Evolutionary conservation across 2,113 vertebrate species (phyloP), one percentile per base, ranked within the genome.

Genomic region (Silurus meridionalis): DNA sequence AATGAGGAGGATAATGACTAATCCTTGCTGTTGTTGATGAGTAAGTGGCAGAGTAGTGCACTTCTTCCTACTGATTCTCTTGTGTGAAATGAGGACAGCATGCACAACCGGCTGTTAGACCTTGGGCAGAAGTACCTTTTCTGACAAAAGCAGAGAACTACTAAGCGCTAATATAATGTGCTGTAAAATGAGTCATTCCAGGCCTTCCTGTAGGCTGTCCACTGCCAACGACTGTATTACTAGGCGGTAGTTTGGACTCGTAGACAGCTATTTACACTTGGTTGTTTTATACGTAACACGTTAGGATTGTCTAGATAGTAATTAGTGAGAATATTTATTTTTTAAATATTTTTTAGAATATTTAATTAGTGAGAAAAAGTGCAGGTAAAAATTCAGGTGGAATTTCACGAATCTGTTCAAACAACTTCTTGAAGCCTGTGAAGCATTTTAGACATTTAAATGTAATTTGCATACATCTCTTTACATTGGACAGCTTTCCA

Each of bases 21-120:
- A 74, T 71, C 63, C 58, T 74, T 63, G 79, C 66, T 82, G 85
- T 72, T 86, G 85, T 69, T 86, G 79, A 86, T 86, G 80, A 86
- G 66, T 86, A 86, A 86, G 85, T 82, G 79, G 67, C 64, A 53
- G 79, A 72, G 69, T 61, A 81, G 64, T 86, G 57, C 46, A 74
- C 79, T 72, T 86, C 57, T 86, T 81, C 85, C 55, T 74, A 81
- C 79, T 86, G 79, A 80, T 72, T 17, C 66, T 25, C 25, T 64
- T n/a, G 37, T 83, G 74, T 83, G 50, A 80, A 84, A 67, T 60
- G 67, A 48, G 82, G 67, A 87, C 77, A 89, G 46, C 67, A 52
- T 57, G 46, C 46, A 66, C 60, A 28, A 58, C 66, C 77, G 50
- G 69, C 82, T 66, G 66, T 85, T 53, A 48, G 77, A 82, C 53